These are phyloP conservation scores for Magallana gigas DNA, from an alignment of 1,140 invertebrate species.

Conservation along the genomic window DNA sequence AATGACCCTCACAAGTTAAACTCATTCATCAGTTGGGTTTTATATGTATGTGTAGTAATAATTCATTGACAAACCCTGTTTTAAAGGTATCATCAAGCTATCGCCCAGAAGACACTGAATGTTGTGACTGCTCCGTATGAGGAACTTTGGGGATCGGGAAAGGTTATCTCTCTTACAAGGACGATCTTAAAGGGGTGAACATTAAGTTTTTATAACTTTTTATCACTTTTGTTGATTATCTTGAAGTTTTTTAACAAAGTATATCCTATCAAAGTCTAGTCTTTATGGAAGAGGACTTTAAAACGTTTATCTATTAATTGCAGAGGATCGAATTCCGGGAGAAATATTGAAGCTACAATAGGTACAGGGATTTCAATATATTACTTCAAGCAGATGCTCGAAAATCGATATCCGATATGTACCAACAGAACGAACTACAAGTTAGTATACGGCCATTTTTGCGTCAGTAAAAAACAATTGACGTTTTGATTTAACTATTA, in stretches of 20 bases:
- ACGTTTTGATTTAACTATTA: no score
- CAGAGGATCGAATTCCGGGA: neutral
- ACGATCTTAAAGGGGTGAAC: neutral
- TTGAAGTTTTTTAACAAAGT: no score
- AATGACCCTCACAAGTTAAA: no score
- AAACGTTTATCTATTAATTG: no score
- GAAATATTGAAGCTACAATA: neutral
- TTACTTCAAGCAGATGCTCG: neutral
- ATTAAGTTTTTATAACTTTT: no score
- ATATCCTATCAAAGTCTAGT: no score
- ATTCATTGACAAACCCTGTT: no score
- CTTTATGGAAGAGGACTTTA: no score
- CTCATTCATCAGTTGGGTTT: no score
- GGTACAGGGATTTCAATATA: neutral
- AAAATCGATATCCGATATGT: neutral
- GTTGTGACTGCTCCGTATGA: neutral
- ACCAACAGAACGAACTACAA: neutral
- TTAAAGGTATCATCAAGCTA: neutral
- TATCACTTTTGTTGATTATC: no score
- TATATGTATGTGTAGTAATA: no score
- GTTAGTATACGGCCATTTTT: neutral
- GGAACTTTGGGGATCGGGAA: neutral
- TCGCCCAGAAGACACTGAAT: neutral
- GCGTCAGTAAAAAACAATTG: no score
- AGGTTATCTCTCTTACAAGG: neutral